Evolutionary conservation across 2,888 invertebrate species (phyloP).

Genomic region (Sthenelais limicola): DNA sequence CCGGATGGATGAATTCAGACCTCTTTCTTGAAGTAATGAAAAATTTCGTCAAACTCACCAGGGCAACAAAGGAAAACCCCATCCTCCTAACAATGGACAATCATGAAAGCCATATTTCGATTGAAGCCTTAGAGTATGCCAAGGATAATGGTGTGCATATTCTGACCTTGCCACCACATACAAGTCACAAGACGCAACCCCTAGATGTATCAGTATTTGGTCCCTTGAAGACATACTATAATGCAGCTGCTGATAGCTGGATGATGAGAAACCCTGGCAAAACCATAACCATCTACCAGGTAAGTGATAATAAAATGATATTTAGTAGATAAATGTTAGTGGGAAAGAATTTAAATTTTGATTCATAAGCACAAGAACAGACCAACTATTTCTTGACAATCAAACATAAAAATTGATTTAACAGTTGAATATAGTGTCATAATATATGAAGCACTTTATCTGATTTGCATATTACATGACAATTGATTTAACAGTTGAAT

Average conservation of each 20-base stretch:
- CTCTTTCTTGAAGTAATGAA: too few relatives aligned
- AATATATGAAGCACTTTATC: too few relatives aligned
- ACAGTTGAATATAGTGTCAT: too few relatives aligned
- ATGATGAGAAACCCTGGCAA: constrained; percentile 65
- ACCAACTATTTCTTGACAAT: too few relatives aligned
- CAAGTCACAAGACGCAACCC: constrained; percentile 71
- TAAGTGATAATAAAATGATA: too few relatives aligned
- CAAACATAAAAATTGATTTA: too few relatives aligned
- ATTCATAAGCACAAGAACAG: too few relatives aligned
- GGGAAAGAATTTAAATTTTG: too few relatives aligned
- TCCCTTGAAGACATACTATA: constrained; percentile 66
- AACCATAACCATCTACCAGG: constrained; percentile 69
- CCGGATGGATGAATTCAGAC: too few relatives aligned
- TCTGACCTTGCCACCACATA: constrained; percentile 69
- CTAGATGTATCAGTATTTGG: constrained; percentile 69
- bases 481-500: too few relatives aligned
- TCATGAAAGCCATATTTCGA: constrained; percentile 58
- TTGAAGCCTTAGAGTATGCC: constrained; percentile 57
- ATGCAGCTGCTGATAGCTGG: constrained; percentile 58
- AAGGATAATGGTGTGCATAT: constrained; percentile 66
- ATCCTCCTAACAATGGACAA: constrained; percentile 60
- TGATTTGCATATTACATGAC: too few relatives aligned
- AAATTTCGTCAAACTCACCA: neutral
- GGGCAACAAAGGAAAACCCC: constrained; percentile 51
- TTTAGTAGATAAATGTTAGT: too few relatives aligned